These are phyloP conservation scores for Neotoxoptera formosana DNA, from an alignment of 1,140 invertebrate species.

Conservation along the genomic window DNA sequence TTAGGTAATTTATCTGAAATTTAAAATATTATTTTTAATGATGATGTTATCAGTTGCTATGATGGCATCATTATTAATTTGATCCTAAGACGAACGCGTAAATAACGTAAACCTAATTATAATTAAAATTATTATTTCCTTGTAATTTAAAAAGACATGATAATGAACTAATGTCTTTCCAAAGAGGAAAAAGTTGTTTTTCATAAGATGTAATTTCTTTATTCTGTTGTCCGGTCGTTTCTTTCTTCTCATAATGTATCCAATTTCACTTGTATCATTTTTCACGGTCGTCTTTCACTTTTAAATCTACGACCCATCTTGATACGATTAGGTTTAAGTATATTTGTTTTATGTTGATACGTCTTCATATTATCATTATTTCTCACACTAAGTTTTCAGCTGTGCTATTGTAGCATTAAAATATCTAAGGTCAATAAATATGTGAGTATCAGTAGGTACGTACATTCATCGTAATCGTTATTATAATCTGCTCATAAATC, in stretches of 20 bases:
- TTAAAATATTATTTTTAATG: background rate
- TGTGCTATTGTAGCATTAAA: background rate
- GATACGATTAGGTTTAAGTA: background rate
- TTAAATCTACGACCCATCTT: background rate
- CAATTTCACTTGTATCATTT: background rate
- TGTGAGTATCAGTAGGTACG: too few species aligned
- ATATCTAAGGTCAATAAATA: background rate
- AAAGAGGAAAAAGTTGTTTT: background rate
- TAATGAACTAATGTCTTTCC: background rate
- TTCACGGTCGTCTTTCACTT: background rate
- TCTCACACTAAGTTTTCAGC: background rate
- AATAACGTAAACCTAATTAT: background rate
- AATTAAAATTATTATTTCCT: background rate
- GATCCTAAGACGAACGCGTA: background rate
- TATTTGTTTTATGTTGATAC: background rate
- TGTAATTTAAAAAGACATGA: background rate
- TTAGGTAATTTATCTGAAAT: background rate
- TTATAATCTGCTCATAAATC: background rate
- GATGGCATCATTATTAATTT: background rate
- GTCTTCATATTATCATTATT: background rate
- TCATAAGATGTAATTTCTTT: background rate
- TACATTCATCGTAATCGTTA: background rate
- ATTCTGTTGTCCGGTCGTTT: background rate
- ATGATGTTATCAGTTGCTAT: background rate
- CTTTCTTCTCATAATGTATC: background rate